phyloP scores from a whole-genome alignment of 2,113 vertebrate genomes.

The Gobiocypris rarus region DNA sequence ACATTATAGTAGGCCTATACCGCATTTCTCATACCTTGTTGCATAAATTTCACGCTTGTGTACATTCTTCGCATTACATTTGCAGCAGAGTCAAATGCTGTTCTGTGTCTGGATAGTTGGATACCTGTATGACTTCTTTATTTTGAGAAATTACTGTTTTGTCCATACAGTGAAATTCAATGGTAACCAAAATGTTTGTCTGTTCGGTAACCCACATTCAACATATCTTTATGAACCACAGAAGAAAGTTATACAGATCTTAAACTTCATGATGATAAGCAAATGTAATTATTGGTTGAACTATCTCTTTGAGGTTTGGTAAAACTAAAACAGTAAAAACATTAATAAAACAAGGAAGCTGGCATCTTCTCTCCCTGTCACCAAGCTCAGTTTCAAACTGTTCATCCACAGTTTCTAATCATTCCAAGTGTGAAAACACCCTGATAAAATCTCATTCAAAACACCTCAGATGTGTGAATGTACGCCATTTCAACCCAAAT shows the following conservation, averaged over 20 bases:
- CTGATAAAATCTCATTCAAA: not conserved
- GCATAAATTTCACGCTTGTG: not conserved
- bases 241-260: not conserved
- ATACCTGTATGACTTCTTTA: no score
- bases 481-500: not conserved
- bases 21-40: not conserved
- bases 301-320: not conserved
- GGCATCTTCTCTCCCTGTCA: no score
- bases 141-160: no score
- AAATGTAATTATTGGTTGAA: not conserved
- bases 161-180: not conserved
- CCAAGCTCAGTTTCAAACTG: no score
- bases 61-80: not conserved
- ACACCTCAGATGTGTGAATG: not conserved
- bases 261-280: no score
- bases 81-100: not conserved
- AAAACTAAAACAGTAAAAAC: not conserved
- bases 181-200: not conserved
- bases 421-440: conserved; percentile 8
- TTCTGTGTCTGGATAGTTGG: no score
- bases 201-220: not conserved
- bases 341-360: not conserved
- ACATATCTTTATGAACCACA: not conserved
- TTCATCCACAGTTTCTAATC: no score
- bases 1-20: not conserved